Conservation (phyloP, 2,888 invertebrate genomes). For the Leptodirus hochenwartii region DNA sequence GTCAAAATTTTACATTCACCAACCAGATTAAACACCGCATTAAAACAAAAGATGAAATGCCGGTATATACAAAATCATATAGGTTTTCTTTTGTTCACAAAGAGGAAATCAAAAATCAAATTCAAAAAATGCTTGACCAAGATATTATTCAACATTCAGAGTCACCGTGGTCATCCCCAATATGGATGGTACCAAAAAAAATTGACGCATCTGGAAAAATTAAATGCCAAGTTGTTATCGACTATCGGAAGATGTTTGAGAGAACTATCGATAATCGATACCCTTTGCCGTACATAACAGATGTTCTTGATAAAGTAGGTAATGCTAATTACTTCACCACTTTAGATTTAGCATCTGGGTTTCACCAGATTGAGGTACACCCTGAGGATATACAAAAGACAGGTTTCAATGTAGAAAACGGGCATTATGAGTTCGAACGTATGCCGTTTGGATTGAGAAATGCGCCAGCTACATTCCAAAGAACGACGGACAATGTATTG, state of each 20-base stretch:
- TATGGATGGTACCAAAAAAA: constrained; percentile 15
- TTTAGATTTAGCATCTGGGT: constrained; percentile 18
- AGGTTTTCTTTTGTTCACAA: constrained; percentile 15
- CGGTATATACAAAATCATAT: constrained; percentile 13
- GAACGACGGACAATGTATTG: constrained; percentile 14
- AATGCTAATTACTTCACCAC: constrained; percentile 17
- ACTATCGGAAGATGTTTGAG: constrained; percentile 16
- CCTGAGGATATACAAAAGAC: constrained; percentile 16
- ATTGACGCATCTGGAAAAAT: constrained; percentile 11
- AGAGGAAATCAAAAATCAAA: constrained; percentile 13
- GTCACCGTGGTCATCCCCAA: constrained; percentile 11
- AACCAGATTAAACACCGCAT: constrained; percentile 11
- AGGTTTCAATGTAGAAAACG: constrained; percentile 16
- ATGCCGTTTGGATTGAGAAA: constrained; percentile 18
- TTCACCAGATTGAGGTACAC: constrained; percentile 18
- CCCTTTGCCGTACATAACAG: constrained; percentile 17
- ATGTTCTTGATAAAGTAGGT: constrained; percentile 19
- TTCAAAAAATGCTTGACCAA: constrained; percentile 12
- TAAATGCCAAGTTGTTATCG: constrained; percentile 15
- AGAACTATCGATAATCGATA: constrained; percentile 18
- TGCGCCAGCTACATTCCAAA: constrained; percentile 15
- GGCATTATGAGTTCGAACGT: constrained; percentile 16
- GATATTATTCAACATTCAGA: constrained; percentile 11
- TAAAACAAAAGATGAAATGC: constrained; percentile 9
- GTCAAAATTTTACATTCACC: too few species aligned